phyloP scores from a whole-genome alignment of 2,113 vertebrate genomes.

The Brachypteracias leptosomus region DNA sequence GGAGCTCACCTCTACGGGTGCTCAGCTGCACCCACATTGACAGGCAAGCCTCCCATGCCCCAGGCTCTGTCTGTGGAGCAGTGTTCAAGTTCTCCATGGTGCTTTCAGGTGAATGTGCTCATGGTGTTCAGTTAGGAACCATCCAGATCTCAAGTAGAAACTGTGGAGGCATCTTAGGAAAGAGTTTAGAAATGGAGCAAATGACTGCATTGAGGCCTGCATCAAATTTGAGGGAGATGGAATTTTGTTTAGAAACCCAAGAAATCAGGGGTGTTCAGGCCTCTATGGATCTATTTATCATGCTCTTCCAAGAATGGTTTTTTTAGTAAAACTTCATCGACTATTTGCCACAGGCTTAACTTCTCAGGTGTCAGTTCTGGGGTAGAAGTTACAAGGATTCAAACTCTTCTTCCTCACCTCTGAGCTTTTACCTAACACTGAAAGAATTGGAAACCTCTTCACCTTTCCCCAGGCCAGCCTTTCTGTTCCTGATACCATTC shows the following conservation, averaged over 20 bases:
- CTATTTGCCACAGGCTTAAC: not conserved
- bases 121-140: not conserved
- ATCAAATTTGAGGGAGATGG: not conserved
- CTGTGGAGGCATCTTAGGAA: not conserved
- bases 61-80: accelerated
- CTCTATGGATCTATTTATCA: not conserved
- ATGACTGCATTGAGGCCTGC: not conserved
- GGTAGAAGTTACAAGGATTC: not conserved
- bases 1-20: not conserved
- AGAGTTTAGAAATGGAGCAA: not conserved
- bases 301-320: not conserved
- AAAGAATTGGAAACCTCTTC: not conserved
- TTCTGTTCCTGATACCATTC: not conserved
- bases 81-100: accelerated
- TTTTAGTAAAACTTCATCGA: not conserved
- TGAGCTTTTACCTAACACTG: not conserved
- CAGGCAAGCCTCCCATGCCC: accelerated
- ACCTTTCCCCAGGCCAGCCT: not conserved
- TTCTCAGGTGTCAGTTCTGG: not conserved
- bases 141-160: not conserved
- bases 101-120: not conserved
- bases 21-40: accelerated
- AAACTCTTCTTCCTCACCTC: not conserved
- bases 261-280: not conserved
- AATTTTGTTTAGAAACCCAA: not conserved